Base-by-base conservation (phyloP, 2,888 invertebrate genomes). In the Drosophila macrospina region DNA sequence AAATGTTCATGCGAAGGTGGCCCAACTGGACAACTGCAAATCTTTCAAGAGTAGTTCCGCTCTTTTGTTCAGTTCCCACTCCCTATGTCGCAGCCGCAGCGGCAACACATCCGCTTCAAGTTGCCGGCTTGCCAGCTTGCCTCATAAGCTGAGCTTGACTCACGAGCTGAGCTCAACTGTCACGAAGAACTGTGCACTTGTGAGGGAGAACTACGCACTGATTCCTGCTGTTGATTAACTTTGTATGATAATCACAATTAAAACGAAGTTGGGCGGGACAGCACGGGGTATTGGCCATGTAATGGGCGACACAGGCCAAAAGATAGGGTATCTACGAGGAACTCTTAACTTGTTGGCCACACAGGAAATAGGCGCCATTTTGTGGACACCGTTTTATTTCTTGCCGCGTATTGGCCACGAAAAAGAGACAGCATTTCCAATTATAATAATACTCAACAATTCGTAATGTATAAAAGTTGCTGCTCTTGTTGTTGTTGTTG, bases 11-110 rank as follows among this genome's bases (percentile, higher is more conserved):
- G 59, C 56, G 62, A 65, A 82, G 80, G 74, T 74, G 63, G 54
- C 60, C 59, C 66, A 66, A 64, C 6, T 81, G 74, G 60, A 75
- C 79, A 69, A 54, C 65, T 66, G 81, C 80, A 85, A 91, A 88
- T 91, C 91, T 91, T 91, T 92, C 91, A 89, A 91, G 90, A 92
- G 92, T 91, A 92, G 91, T 91, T 91, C 91, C 91, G 91, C 90
- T 90, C 80, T 90, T 88, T 91, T 91, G 90, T 90, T 86, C 55
- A 64, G 68, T 52, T 15, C 24, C 55, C 55, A 13, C 34, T 44
- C 59, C 77, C 37, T 50, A 7, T 30, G 28, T 20, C 3, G 20
- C 20, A 20, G 20, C 20, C 20, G 20, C 20, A 20, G 20, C 3
- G 3, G 13, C 47, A 16, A 15, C 62, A 76, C 69, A 34, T 75